Evolutionary conservation across 2,888 invertebrate species (phyloP).

Genomic region (Standfussiana lucernea): DNA sequence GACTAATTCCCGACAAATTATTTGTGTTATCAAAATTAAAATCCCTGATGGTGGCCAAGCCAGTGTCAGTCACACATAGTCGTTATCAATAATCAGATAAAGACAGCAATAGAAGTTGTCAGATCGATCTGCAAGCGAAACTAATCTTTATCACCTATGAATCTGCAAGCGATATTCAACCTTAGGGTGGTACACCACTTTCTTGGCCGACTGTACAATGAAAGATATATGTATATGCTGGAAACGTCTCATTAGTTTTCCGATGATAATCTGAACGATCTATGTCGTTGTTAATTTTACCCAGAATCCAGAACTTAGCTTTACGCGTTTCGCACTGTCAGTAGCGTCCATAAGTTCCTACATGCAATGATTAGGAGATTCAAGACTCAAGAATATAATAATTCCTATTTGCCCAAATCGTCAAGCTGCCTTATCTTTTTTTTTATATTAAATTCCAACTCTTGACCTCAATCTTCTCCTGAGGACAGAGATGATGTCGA

Average conservation of each 20-base stretch:
- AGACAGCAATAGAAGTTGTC: too few relatives aligned
- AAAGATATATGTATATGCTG: background rate
- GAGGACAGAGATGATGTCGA: background rate
- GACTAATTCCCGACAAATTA: too few relatives aligned
- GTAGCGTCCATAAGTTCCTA: background rate
- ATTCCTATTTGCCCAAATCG: background rate
- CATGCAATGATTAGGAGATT: background rate
- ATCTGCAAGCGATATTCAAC: too few relatives aligned
- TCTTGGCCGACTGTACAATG: too few relatives aligned
- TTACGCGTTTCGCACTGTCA: background rate
- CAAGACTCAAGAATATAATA: background rate
- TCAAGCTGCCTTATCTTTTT: background rate
- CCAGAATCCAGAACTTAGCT: background rate
- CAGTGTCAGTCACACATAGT: too few relatives aligned
- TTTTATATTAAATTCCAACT: background rate
- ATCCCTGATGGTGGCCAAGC: too few relatives aligned
- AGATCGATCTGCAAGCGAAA: too few relatives aligned
- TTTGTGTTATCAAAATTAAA: too few relatives aligned
- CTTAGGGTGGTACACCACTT: too few relatives aligned
- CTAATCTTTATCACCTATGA: too few relatives aligned
- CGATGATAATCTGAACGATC: background rate
- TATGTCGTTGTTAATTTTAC: background rate
- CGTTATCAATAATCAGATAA: too few relatives aligned
- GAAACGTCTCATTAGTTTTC: background rate
- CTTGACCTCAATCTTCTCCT: background rate